These are phyloP conservation scores for Phoxinus dragarum DNA, from an alignment of 2,797 vertebrate genomes.

Conservation along the genomic window DNA sequence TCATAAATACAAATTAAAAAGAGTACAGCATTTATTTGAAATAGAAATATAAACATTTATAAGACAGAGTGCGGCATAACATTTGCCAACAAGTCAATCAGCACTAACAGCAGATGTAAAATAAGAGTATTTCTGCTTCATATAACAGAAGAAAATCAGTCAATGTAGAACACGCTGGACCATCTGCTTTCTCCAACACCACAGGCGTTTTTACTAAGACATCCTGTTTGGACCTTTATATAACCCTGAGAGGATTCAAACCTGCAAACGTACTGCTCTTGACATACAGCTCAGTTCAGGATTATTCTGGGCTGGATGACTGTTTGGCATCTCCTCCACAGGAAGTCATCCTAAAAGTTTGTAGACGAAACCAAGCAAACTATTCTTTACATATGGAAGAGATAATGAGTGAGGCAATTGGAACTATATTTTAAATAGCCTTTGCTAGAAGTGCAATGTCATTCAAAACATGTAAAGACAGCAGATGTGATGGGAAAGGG, in stretches of 20 bases:
- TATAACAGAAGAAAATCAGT: conserved; percentile 33
- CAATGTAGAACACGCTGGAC: conserved; percentile 9
- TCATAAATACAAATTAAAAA: neutral
- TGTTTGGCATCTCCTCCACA: conserved; percentile 5
- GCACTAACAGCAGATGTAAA: neutral
- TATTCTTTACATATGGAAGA: conserved; percentile 8
- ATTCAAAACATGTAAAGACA: neutral
- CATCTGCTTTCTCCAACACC: conserved; percentile 41
- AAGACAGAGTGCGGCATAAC: neutral
- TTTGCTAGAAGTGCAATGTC: neutral
- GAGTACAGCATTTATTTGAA: neutral
- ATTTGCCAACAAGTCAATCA: conserved; percentile 23
- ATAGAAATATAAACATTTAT: too few species aligned
- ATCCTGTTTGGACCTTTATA: conserved; percentile 7
- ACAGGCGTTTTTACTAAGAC: conserved; percentile 8
- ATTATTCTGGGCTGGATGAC: neutral
- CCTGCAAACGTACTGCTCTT: neutral
- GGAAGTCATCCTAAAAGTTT: conserved; percentile 24
- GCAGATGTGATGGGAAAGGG: neutral
- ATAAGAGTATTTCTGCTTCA: conserved; percentile 38
- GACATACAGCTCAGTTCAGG: neutral
- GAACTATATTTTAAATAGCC: neutral
- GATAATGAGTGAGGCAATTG: neutral
- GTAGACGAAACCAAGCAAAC: conserved; percentile 25
- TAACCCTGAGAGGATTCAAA: conserved; percentile 29